These are phyloP conservation scores for Pseudanteris insignis DNA, from an alignment of 2,888 invertebrate species.

Conservation along the genomic window DNA sequence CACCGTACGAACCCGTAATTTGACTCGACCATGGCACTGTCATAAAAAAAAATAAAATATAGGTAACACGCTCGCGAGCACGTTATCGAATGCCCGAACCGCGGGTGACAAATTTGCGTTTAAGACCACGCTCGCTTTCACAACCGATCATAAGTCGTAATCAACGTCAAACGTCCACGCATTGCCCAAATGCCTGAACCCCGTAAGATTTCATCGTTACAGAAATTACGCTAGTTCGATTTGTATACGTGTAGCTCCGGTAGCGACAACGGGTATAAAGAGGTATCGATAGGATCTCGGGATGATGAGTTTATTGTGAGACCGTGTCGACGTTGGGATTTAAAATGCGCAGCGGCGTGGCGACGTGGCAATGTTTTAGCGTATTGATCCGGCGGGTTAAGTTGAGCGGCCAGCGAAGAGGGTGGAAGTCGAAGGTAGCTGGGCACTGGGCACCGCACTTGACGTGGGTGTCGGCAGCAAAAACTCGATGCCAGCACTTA, in stretches of 20 bases:
- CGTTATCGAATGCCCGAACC: too few relatives aligned
- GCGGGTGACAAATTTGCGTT: too few relatives aligned
- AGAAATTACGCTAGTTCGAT: too few relatives aligned
- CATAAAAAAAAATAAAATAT: too few relatives aligned
- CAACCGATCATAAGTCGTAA: not conserved
- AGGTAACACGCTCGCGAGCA: too few relatives aligned
- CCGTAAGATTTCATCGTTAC: too few relatives aligned
- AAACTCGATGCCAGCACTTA: slow-evolving; percentile 65
- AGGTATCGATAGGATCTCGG: slow-evolving; percentile 16
- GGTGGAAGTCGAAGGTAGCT: slow-evolving; percentile 48
- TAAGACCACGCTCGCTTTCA: too few relatives aligned
- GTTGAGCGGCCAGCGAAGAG: slow-evolving; percentile 54
- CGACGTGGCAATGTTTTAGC: slow-evolving; percentile 65
- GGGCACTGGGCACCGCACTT: slow-evolving; percentile 43
- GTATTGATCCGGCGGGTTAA: slow-evolving; percentile 64
- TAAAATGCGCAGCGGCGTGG: slow-evolving; percentile 57
- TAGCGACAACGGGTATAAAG: too few relatives aligned
- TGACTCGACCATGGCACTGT: too few relatives aligned
- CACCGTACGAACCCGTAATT: too few relatives aligned
- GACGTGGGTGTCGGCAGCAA: slow-evolving; percentile 48
- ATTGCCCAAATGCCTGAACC: too few relatives aligned
- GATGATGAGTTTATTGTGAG: slow-evolving; percentile 37
- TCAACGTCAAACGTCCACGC: slow-evolving; percentile 3
- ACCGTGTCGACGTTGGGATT: slow-evolving; percentile 44
- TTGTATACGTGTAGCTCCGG: too few relatives aligned